Base-by-base conservation (phyloP, 2,888 invertebrate species). In the Gastracanthus pulcherrimus region DNA sequence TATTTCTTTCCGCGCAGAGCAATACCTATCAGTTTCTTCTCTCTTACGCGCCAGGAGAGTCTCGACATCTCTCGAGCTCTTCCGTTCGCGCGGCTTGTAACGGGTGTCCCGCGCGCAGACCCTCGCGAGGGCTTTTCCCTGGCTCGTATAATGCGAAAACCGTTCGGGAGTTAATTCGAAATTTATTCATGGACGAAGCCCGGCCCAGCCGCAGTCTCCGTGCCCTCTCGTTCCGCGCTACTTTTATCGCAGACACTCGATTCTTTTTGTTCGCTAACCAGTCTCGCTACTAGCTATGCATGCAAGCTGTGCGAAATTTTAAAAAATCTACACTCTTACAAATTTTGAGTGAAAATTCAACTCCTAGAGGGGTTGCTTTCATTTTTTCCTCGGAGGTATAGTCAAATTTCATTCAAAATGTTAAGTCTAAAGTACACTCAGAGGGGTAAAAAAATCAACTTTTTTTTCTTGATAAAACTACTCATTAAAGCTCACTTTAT, bases 161-260 rank as follows among this genome's bases (percentile, higher is more conserved):
- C 87, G 87, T 87, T 89, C 86, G 85, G 86, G 88, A 88, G 88
- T 89, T 90, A 88, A 89, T 90, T 90, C 85, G 82, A 90, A 90
- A 90, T 90, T 90, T 90, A 90, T 90, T 90, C 90, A 90, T 89
- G 89, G 87, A 87, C 86, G 86, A 86, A 85, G 83, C 81, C 77
- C 51, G 13, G n/a, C n/a, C n/a, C 62, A 38, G n/a, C 7, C n/a
- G 58, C 31, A 9, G 29, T 31, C 29, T 38, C 62, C 60, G 7
- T 36, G 13, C 16, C 29, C 5, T 58, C 29, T 16, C 55, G 19
- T 29, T 58, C 34, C 62, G 6, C 23, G 26, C n/a, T 64, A 60
- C 64, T n/a, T 64, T 55, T 67, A 58, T 60, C 67, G 55, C n/a
- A 26, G 55, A 19, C 1, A 23, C 55, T 55, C 55, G 55, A 55